Evolutionary conservation across 2,113 vertebrate genomes (phyloP).

Genomic region (Bufo gargarizans): DNA sequence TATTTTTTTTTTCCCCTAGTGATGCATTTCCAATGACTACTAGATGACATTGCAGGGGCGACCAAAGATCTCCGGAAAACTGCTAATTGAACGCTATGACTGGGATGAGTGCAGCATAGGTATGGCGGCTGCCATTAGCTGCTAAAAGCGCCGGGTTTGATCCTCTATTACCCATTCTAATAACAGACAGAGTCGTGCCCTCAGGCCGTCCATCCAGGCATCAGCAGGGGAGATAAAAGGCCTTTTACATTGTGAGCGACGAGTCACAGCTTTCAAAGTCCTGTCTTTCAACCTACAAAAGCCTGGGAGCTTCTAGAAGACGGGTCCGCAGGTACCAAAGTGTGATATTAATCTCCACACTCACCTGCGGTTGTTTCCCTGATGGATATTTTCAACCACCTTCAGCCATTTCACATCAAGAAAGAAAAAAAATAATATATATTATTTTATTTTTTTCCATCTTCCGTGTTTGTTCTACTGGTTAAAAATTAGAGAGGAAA

Average conservation of each 20-base stretch:
- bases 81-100: not conserved
- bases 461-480: not conserved
- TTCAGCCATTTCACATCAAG: conserved; percentile 18
- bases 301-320: conserved; percentile 33
- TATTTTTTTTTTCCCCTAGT: no score
- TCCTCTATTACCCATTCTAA: conserved; percentile 45
- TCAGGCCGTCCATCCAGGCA: conserved; percentile 34
- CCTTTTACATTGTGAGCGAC: conserved; percentile 49
- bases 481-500: not conserved
- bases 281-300: conserved; percentile 51
- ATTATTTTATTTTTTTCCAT: not conserved
- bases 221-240: conserved; percentile 51
- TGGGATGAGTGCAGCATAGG: not conserved
- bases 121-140: conserved; percentile 37
- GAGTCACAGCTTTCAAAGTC: conserved; percentile 46
- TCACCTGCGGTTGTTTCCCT: conserved; percentile 14
- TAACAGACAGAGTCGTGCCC: conserved; percentile 57
- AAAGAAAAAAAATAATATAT: not conserved
- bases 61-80: not conserved
- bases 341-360: conserved; percentile 57
- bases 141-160: conserved; percentile 59
- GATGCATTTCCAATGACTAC: not conserved
- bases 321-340: conserved; percentile 31
- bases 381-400: conserved; percentile 12
- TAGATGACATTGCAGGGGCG: conserved; percentile 28